Evolutionary conservation across 2,888 invertebrate genomes (phyloP).

Genomic region (Brenthis ino): DNA sequence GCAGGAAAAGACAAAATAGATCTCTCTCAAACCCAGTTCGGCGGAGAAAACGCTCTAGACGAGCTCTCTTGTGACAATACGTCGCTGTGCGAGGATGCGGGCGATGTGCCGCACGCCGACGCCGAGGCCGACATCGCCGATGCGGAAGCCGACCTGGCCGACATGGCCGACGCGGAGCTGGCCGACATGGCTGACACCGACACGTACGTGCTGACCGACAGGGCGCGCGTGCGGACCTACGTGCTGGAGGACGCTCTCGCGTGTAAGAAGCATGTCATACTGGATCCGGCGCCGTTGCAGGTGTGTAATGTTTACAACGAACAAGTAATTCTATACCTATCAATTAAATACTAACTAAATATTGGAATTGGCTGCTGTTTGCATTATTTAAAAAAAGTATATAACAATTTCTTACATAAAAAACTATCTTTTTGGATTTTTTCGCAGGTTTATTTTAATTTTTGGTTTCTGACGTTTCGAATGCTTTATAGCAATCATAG

Average conservation of each 20-base stretch:
- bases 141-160: conserved; percentile 40
- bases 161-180: conserved; percentile 45
- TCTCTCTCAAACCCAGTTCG: conserved; percentile 48
- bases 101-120: conserved; percentile 39
- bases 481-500: too few species aligned
- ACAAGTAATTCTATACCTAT: too few species aligned
- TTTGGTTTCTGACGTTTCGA: too few species aligned
- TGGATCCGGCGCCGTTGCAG: conserved; percentile 48
- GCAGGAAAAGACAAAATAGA: conserved; percentile 63
- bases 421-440: too few species aligned
- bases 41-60: conserved; percentile 46
- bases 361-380: too few species aligned
- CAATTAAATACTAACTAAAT: too few species aligned
- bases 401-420: too few species aligned
- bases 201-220: conserved; percentile 73
- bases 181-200: conserved; percentile 47
- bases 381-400: too few species aligned
- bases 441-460: too few species aligned
- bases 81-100: conserved; percentile 54
- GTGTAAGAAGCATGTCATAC: conserved; percentile 55
- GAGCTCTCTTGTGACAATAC: conserved; percentile 51
- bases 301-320: neutral
- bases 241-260: conserved; percentile 63
- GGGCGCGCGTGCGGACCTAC: conserved; percentile 60
- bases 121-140: conserved; percentile 45